A percentile compares a stretch with the other conserved stretches of the same genome.
Conservation (phyloP, 2,797 vertebrate species). For the Macrochelys suwanniensis region DNA sequence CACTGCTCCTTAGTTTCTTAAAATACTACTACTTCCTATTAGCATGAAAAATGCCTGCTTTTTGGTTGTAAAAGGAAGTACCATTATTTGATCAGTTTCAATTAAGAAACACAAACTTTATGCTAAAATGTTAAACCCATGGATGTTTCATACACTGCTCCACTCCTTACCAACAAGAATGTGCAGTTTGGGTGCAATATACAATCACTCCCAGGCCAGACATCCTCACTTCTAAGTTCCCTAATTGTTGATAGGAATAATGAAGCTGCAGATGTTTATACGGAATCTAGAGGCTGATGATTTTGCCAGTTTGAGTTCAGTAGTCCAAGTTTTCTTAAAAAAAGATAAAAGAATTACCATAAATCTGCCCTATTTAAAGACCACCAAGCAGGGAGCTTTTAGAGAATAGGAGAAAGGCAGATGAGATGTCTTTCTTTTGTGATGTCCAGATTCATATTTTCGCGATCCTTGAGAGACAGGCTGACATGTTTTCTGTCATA, state of each 20-base stretch:
- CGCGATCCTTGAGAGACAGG: constrained; percentile 6
- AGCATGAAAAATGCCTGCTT: not conserved
- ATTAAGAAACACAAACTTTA: constrained; percentile 77
- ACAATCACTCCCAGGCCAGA: constrained; percentile 78
- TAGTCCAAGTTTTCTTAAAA: constrained; percentile 43
- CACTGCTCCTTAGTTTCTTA: not conserved
- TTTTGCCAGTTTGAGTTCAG: constrained; percentile 47
- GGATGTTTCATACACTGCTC: constrained; percentile 71
- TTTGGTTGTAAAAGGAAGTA: constrained; percentile 63
- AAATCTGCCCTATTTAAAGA: constrained; percentile 64
- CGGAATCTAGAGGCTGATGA: constrained; percentile 69
- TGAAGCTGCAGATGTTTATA: constrained; percentile 76
- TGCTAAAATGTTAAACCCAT: constrained; percentile 52
- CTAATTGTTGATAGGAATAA: constrained; percentile 84
- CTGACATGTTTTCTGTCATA: constrained; percentile 50
- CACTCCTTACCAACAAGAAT: constrained; percentile 81
- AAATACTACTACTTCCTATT: not conserved
- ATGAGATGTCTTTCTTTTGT: not conserved
- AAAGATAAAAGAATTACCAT: constrained; percentile 22
- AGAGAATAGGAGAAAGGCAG: constrained; percentile 34
- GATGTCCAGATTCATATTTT: constrained; percentile 17
- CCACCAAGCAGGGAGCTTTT: constrained; percentile 32
- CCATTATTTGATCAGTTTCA: constrained; percentile 82
- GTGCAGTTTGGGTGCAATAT: constrained; percentile 84
- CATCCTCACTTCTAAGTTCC: constrained; percentile 68